A percentile compares a stretch with the other conserved stretches of the same genome.
Conservation (phyloP, 1,140 invertebrate species). For the Hyles vespertilio region DNA sequence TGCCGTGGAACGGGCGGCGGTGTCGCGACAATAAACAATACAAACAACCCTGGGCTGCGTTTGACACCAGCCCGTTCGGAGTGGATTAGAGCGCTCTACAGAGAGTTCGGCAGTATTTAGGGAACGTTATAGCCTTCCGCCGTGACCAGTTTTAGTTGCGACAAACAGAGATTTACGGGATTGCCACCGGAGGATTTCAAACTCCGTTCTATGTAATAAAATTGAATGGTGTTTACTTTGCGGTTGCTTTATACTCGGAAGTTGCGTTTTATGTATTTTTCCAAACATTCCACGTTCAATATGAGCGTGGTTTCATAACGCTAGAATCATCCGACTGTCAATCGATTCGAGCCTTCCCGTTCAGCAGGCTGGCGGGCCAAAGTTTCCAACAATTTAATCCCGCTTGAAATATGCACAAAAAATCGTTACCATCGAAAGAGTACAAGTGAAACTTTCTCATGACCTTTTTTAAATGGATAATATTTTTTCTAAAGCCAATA, state of each 20-base stretch:
- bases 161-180: constrained; percentile 74
- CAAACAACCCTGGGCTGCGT: constrained; percentile 71
- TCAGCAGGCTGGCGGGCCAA: constrained; percentile 47
- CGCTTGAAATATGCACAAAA: constrained; percentile 53
- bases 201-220: constrained; percentile 62
- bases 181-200: constrained; percentile 58
- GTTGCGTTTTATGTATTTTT: constrained; percentile 19
- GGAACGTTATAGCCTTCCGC: constrained; percentile 70
- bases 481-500: neutral
- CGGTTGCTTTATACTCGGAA: constrained; percentile 47
- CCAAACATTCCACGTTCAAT: constrained; percentile 27
- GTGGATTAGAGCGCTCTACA: constrained; percentile 71
- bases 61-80: constrained; percentile 72
- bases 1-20: constrained; percentile 46
- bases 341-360: constrained; percentile 39
- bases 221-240: constrained; percentile 67
- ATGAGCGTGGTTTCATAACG: constrained; percentile 21
- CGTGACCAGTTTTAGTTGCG: constrained; percentile 74
- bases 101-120: constrained; percentile 72
- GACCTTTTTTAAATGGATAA: neutral
- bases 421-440: constrained; percentile 29
- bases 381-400: constrained; percentile 59
- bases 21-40: constrained; percentile 72
- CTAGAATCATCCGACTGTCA: constrained; percentile 35
- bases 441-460: constrained; percentile 8